phyloP scores from a whole-genome alignment of 2,888 invertebrate genomes.

The Diloba caeruleocephala region DNA sequence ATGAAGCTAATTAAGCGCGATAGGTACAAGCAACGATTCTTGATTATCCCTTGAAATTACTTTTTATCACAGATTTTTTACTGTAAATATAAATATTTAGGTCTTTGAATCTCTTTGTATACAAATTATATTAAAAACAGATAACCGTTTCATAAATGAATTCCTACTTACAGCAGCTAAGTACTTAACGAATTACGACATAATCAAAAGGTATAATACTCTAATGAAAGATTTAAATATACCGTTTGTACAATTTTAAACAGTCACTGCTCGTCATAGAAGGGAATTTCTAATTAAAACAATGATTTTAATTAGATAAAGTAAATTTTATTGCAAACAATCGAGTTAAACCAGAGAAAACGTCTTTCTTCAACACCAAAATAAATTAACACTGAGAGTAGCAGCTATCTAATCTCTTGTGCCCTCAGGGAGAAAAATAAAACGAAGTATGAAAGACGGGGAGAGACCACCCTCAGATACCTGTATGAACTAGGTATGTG shows the following conservation, averaged over 20 bases:
- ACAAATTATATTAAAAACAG: constrained; percentile 11
- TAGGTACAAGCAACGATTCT: too few relatives aligned
- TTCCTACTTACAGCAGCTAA: constrained; percentile 17
- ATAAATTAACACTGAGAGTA: constrained; percentile 53
- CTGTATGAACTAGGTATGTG: neutral
- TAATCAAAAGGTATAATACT: constrained; percentile 49
- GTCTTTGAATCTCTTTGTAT: neutral
- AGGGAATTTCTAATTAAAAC: constrained; percentile 60
- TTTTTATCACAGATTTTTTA: neutral
- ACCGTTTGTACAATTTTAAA: constrained; percentile 45
- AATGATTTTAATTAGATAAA: constrained; percentile 59
- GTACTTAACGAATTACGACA: constrained; percentile 18
- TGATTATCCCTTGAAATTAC: neutral
- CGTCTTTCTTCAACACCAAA: constrained; percentile 51
- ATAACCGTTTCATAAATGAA: constrained; percentile 27
- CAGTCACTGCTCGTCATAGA: constrained; percentile 29
- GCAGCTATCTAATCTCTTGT: constrained; percentile 37
- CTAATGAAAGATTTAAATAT: constrained; percentile 48
- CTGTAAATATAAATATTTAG: neutral
- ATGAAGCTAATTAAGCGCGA: neutral
- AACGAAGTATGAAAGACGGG: constrained; percentile 11
- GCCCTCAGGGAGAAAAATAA: constrained; percentile 20
- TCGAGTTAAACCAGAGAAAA: constrained; percentile 37
- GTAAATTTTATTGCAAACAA: constrained; percentile 50
- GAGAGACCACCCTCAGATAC: constrained; percentile 3